Base-by-base conservation (phyloP, 2,888 invertebrate species). In the Perdita meconis region DNA sequence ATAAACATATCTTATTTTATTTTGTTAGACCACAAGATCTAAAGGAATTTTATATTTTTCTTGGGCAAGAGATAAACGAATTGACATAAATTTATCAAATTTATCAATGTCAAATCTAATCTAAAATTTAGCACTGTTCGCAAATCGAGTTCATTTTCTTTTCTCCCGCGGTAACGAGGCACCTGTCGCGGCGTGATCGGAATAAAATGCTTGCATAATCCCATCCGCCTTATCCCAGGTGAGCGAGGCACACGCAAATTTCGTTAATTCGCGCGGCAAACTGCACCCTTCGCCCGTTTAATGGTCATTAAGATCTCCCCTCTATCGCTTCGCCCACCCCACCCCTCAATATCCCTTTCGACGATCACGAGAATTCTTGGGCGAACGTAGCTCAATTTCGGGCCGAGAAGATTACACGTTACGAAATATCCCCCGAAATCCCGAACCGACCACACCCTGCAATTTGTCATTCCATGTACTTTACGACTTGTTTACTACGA, bases 161-260 rank as follows among this genome's bases (percentile, higher is more conserved):
- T 19, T 36, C 30, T 19, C 1, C 19, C 5, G 4, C 1, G 22
- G 8, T 8, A 66, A 56, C 55, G 55, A 56, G 55, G 16, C 34
- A 47, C 12, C 22, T 34, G 47, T 4, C 26, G 6, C 36, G n/a
- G 57, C 50, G 66, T 38, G 50, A 59, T 59, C 22, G 12, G 44
- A 50, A 47, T 53, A 57, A 53, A 51, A 61, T 24, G 34, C 38
- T 69, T 6, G 61, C 51, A 22, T 40, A 53, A 72, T 55, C 65
- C 47, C n/a, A 22, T 59, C 30, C 16, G 50, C 60, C 61, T 60
- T 22, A 50, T 61, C 47, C 64, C 19, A 34, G 44, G 34, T n/a
- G 22, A 12, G 44, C 26, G 50, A 36, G 44, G 38, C 36, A 53
- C 61, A 77, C 68, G 71, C 56, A 72, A 79, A 78, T 78, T 78